Percentiles rank a stretch among this genome's conserved stretches.
Conservation (phyloP, 2,888 invertebrate species). For the Cantharis rustica region DNA sequence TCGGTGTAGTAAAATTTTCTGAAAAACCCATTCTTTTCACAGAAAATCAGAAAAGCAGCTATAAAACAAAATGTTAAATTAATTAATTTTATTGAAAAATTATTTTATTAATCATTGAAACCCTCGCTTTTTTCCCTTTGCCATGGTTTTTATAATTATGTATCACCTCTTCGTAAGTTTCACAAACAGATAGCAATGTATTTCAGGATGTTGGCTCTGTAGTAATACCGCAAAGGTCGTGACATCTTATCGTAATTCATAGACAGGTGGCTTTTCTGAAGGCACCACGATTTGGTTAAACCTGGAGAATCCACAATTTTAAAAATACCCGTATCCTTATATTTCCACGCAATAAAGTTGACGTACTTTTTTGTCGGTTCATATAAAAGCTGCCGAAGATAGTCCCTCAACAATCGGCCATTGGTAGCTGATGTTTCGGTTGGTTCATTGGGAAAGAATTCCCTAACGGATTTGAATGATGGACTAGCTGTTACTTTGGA, state of each 20-base stretch:
- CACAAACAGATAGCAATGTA: conserved; percentile 99
- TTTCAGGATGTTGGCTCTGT: conserved; percentile 91
- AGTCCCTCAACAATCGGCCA: conserved; percentile 94
- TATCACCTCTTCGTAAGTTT: no score
- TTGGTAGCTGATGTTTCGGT: conserved; percentile 85
- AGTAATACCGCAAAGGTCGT: conserved; percentile 91
- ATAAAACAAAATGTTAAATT: no score
- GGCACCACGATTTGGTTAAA: conserved; percentile 94
- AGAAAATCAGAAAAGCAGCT: no score
- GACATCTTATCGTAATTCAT: conserved; percentile 99
- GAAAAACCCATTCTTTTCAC: no score
- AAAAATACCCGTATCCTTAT: conserved; percentile 90
- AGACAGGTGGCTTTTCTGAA: conserved; percentile 94
- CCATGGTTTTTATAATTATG: no score
- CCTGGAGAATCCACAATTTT: conserved; percentile 96
- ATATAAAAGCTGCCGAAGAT: conserved; percentile 90
- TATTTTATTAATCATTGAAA: no score
- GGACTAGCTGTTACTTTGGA: conserved; percentile 62
- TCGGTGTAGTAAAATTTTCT: no score
- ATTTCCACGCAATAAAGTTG: conserved; percentile 93
- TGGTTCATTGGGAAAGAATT: no score
- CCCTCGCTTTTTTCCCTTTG: no score
- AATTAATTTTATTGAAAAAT: no score
- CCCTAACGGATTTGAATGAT: conserved; percentile 61
- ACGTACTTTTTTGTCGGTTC: conserved; percentile 89